Conservation (phyloP, 2,888 invertebrate species). For the Zelleria hepariella region DNA sequence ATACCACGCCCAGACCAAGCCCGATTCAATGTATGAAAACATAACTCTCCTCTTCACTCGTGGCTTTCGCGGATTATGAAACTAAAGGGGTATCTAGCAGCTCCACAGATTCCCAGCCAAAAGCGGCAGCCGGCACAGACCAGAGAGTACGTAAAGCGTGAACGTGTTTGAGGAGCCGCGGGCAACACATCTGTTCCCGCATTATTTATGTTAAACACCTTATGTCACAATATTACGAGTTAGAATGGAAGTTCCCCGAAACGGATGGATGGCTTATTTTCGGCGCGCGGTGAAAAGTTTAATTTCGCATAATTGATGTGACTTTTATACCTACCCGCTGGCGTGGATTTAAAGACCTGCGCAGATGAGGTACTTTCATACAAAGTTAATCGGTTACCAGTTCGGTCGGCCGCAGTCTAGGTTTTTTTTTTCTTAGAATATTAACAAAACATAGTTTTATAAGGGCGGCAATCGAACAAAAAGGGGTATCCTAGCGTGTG, state of each 20-base stretch:
- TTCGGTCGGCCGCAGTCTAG: too few relatives aligned
- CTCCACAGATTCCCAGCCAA: conserved; percentile 35
- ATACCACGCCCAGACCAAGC: too few relatives aligned
- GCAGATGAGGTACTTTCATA: too few relatives aligned
- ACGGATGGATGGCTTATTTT: neutral
- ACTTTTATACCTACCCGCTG: too few relatives aligned
- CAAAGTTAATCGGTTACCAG: too few relatives aligned
- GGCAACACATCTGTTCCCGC: conserved; percentile 65
- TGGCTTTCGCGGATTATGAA: neutral
- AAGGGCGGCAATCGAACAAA: too few relatives aligned
- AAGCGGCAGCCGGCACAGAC: conserved; percentile 28
- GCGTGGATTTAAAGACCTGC: too few relatives aligned
- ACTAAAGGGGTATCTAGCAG: conserved; percentile 20
- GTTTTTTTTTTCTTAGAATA: too few relatives aligned
- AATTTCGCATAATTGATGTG: neutral
- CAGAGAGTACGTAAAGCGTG: conserved; percentile 36
- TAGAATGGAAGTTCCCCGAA: conserved; percentile 18
- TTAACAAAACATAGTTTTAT: too few relatives aligned
- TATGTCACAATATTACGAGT: conserved; percentile 71
- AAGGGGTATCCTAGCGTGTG: too few relatives aligned
- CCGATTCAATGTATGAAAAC: too few relatives aligned
- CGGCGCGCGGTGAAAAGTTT: neutral
- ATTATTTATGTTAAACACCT: conserved; percentile 73
- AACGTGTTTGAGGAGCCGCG: conserved; percentile 63
- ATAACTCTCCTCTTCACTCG: too few relatives aligned